Conservation (phyloP, 2,888 invertebrate genomes). For the Germaria angustata region DNA sequence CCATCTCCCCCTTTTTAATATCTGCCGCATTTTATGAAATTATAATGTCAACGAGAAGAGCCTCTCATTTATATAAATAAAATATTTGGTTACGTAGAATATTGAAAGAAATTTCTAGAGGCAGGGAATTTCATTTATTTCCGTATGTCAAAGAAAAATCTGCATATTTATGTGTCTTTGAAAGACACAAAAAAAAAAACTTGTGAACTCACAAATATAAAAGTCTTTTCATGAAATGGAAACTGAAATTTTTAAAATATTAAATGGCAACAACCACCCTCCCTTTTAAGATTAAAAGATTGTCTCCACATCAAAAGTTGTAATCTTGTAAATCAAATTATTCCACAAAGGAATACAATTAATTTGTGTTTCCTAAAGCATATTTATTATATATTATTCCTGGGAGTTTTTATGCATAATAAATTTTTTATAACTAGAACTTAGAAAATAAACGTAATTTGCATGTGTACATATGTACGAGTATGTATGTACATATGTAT, state of each 20-base stretch:
- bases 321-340: constrained; percentile 2
- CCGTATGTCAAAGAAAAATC: constrained; percentile 14
- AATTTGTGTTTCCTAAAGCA: constrained; percentile 15
- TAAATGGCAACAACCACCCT: not conserved
- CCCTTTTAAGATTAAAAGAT: not conserved
- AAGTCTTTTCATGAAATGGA: not conserved
- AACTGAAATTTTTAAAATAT: not conserved
- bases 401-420: not conserved
- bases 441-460: not conserved
- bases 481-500: too few relatives aligned
- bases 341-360: constrained; percentile 31
- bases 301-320: constrained; percentile 39
- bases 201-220: not conserved
- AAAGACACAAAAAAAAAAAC: not conserved
- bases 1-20: too few relatives aligned
- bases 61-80: not conserved
- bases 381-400: constrained; percentile 1
- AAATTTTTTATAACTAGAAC: not conserved
- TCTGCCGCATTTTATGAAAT: not conserved
- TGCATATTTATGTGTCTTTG: not conserved
- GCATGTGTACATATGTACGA: not conserved
- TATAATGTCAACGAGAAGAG: constrained; percentile 3
- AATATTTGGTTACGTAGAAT: constrained; percentile 6
- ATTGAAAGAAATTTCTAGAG: not conserved
- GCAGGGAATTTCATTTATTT: too few relatives aligned